A percentile compares a stretch with the other conserved stretches of the same genome.
Conservation (phyloP, 1,140 invertebrate genomes). For the Berghia stephanieae region DNA sequence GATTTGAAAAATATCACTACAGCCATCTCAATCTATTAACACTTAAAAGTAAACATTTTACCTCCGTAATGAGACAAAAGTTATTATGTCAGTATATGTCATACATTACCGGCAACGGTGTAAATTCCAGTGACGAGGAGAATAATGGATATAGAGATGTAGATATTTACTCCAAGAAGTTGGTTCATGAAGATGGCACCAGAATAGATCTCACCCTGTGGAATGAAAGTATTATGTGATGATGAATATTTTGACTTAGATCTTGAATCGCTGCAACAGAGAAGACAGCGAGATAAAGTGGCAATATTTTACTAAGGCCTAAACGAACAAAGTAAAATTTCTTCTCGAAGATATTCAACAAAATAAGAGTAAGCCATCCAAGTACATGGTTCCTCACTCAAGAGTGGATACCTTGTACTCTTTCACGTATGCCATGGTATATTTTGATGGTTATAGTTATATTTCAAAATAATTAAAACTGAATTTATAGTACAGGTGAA, state of each 20-base stretch:
- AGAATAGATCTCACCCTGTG: constrained; percentile 70
- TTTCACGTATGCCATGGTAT: not conserved
- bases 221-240: not conserved
- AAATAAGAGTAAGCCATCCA: not conserved
- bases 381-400: not conserved
- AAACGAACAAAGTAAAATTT: not conserved
- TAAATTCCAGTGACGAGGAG: constrained; percentile 58
- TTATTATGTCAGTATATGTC: not conserved
- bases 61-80: not conserved
- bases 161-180: constrained; percentile 67
- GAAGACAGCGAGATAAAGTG: not conserved
- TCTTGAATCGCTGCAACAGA: no score
- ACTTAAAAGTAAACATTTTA: no score
- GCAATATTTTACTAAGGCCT: not conserved
- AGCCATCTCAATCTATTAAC: no score
- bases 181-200: constrained; percentile 71
- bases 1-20: no score
- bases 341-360: no score
- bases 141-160: constrained; percentile 58
- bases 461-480: not conserved
- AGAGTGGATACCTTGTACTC: constrained; percentile 5
- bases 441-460: not conserved
- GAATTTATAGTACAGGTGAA: not conserved
- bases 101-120: constrained; percentile 52
- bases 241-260: not conserved